Evolutionary conservation across 1,140 invertebrate species (phyloP).

Genomic region (Lepidurus packardi): DNA sequence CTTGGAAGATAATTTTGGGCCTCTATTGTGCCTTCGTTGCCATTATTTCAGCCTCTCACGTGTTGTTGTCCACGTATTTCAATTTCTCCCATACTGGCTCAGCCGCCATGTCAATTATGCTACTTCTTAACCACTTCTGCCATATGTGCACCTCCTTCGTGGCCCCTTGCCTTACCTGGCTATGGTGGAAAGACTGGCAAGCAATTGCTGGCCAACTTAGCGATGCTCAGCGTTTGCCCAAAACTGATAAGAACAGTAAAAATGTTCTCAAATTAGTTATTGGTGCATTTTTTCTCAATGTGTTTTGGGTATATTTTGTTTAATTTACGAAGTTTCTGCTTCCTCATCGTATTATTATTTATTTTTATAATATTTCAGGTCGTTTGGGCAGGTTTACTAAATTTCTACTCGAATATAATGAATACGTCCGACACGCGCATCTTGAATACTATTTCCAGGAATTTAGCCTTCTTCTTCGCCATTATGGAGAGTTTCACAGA

Average conservation of each 20-base stretch:
- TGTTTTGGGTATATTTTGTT: background rate
- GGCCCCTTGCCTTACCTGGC: background rate
- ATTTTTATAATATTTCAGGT: background rate
- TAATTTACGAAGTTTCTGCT: background rate
- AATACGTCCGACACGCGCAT: background rate
- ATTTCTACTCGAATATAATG: background rate
- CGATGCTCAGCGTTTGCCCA: background rate
- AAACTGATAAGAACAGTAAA: background rate
- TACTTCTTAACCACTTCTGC: background rate
- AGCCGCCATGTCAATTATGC: background rate
- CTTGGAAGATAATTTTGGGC: no score
- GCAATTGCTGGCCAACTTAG: background rate
- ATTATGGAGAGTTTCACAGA: background rate
- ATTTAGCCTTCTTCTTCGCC: background rate
- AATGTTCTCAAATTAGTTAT: background rate
- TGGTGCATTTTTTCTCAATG: background rate
- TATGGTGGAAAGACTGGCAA: background rate
- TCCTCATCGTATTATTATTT: background rate
- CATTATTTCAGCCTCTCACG: no score
- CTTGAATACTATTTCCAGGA: background rate
- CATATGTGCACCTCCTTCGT: background rate
- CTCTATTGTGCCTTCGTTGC: no score
- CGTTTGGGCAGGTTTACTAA: background rate
- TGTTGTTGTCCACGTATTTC: background rate
- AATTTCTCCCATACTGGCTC: background rate